A percentile compares a stretch with the other conserved stretches of the same genome.
These are phyloP conservation scores for Parus major DNA, from an alignment of 2,113 vertebrate species.

Conservation along the genomic window DNA sequence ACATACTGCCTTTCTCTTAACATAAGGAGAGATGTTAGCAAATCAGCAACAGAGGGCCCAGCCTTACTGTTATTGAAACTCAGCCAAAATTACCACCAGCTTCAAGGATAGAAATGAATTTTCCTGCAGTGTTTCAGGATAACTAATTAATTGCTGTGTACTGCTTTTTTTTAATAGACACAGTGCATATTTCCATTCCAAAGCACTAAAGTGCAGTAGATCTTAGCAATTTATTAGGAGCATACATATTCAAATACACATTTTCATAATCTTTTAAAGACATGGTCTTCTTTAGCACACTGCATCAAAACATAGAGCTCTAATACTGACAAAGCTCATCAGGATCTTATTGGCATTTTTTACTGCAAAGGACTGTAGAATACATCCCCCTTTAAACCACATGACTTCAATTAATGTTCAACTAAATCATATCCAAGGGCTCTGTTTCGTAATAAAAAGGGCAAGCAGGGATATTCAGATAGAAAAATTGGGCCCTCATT, in stretches of 20 bases:
- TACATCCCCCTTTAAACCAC: not conserved
- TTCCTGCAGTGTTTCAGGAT: slow-evolving; percentile 15
- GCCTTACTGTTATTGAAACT: not conserved
- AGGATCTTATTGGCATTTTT: not conserved
- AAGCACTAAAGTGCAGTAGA: not conserved
- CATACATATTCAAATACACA: not conserved
- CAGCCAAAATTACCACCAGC: slow-evolving; percentile 26
- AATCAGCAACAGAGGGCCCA: slow-evolving; percentile 35
- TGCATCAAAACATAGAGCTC: slow-evolving; percentile 1
- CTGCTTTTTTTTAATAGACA: not conserved
- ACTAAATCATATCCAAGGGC: not conserved
- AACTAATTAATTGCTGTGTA: not conserved
- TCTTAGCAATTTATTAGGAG: not conserved
- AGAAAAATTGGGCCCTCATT: not conserved
- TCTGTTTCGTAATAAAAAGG: not conserved
- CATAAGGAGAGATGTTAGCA: slow-evolving; percentile 13
- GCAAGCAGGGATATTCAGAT: not conserved
- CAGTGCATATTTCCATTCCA: not conserved
- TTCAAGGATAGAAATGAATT: not conserved
- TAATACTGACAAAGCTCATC: slow-evolving; percentile 3
- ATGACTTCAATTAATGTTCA: slow-evolving; percentile 14
- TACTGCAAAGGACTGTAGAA: not conserved
- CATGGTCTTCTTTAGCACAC: not conserved
- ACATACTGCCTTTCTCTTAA: not conserved
- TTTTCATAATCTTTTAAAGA: not conserved